Base-by-base conservation (phyloP, 2,797 vertebrate genomes). In the Myotis vivesi region DNA sequence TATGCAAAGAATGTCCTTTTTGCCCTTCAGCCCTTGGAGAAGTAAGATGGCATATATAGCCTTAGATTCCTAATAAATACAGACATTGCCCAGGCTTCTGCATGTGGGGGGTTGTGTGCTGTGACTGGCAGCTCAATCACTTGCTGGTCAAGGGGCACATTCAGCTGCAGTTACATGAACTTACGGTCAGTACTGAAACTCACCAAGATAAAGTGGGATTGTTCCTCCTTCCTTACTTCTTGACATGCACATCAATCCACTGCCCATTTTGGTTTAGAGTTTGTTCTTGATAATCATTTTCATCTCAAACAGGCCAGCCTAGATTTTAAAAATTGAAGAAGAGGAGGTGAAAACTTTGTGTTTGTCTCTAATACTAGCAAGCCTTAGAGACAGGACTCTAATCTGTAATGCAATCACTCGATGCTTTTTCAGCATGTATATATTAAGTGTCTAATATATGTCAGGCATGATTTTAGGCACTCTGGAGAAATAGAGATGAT, bases 221-320 rank as follows among this genome's bases (percentile, higher is more conserved):
- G 15, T 68, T 85, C 89, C 71, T 83, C 55, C 57, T 95, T 87
- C 41, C 55, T 95, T 20, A 15, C 1, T 76, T 87, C 25, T 53
- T 68, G 19, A 59, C 22, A 44, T 64, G 59, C 4, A 46, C 16
- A 51, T 62, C n/a, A 41, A 3, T 89, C 44, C 75, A 87, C 33
- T 90, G 36, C 38, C 46, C 15, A 41, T 92, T 89, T 95, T 87
- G 49, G n/a, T 83, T 71, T 79, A 71, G 53, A 89, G 44, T 75
- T 87, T 89, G 36, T 93, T 85, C 55, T 69, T 92, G 25, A 69
- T 94, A 57, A 76, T 77, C 68, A 75, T 87, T 95, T 85, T 87
- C 7, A 46, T 57, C 59, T 73, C 49, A 95, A 41, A 69, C 10
- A 59, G 10, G 4, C 69, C 17, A 94, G 28, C 53, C 57, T 89